These are phyloP conservation scores for Pardalotus punctatus DNA, from an alignment of 2,113 vertebrate species.

Conservation along the genomic window DNA sequence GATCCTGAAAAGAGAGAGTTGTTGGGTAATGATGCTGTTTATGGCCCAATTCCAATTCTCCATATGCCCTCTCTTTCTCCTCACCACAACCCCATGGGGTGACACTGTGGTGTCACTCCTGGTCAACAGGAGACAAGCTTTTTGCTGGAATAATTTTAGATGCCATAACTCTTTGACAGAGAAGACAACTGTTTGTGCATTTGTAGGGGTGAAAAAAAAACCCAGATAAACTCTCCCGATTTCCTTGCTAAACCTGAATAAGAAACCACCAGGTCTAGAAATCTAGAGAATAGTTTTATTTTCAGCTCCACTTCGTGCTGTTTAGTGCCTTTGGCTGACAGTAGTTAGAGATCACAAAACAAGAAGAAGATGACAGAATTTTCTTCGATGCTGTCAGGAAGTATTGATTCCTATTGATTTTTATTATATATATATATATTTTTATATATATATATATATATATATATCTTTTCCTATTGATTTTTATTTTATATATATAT, in stretches of 20 bases:
- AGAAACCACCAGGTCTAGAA: not conserved
- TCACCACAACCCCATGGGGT: not conserved
- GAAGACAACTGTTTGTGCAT: not conserved
- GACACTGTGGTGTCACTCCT: too few species aligned
- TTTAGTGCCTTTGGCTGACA: not conserved
- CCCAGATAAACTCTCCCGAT: not conserved
- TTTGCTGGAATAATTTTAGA: not conserved
- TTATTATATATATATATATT: too few species aligned
- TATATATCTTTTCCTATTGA: too few species aligned
- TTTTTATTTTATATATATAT: not conserved
- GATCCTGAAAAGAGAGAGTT: not conserved
- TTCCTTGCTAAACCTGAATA: not conserved
- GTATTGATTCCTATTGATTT: not conserved
- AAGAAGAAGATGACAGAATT: not conserved
- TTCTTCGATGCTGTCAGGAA: not conserved
- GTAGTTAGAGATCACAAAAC: not conserved
- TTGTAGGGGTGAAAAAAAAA: fast-evolving
- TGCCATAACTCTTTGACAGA: not conserved
- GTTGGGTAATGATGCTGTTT: not conserved
- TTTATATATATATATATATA: not conserved
- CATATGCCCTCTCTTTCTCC: not conserved
- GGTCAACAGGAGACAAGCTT: not conserved
- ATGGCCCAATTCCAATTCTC: not conserved
- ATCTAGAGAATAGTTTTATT: not conserved
- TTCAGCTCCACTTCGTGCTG: fast-evolving